Conservation (phyloP, 2,888 invertebrate genomes). For the Brachynemurus nebulosus region DNA sequence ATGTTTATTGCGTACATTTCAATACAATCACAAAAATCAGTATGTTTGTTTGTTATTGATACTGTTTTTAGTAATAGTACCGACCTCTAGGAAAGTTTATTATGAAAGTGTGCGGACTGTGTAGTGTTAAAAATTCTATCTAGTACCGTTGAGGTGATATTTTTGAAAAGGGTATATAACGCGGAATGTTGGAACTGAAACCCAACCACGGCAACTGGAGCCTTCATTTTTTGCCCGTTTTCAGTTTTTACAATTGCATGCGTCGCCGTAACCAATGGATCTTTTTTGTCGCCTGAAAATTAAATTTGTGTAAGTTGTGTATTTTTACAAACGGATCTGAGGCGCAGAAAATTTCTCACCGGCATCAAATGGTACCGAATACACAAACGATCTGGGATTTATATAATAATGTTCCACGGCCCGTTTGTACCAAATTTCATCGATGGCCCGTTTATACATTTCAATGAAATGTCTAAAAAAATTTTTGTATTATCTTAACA, state of each 20-base stretch:
- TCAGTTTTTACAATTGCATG: conserved; percentile 64
- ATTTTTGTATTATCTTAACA: neutral
- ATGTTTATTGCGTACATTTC: too few relatives aligned
- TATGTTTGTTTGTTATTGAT: too few relatives aligned
- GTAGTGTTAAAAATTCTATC: too few relatives aligned
- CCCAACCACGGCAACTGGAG: conserved; percentile 56
- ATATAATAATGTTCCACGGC: conserved; percentile 77
- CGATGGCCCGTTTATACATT: conserved; percentile 62
- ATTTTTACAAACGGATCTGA: neutral
- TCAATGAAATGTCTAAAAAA: conserved; percentile 53
- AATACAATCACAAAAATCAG: too few relatives aligned
- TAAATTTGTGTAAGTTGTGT: neutral
- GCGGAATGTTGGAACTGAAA: conserved; percentile 71
- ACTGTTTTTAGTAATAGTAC: too few relatives aligned
- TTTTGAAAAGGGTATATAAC: conserved; percentile 61
- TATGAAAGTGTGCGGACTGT: too few relatives aligned
- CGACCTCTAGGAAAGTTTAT: too few relatives aligned
- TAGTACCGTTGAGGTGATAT: conserved; percentile 64
- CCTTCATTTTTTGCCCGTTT: conserved; percentile 31
- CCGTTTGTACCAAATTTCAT: conserved; percentile 79
- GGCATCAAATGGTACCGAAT: conserved; percentile 57
- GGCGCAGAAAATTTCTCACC: conserved; percentile 22
- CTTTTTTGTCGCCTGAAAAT: conserved; percentile 32
- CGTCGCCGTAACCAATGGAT: conserved; percentile 69
- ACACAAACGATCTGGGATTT: conserved; percentile 67